These are phyloP conservation scores for Protonemura montana DNA, from an alignment of 2,888 invertebrate genomes.

Conservation along the genomic window DNA sequence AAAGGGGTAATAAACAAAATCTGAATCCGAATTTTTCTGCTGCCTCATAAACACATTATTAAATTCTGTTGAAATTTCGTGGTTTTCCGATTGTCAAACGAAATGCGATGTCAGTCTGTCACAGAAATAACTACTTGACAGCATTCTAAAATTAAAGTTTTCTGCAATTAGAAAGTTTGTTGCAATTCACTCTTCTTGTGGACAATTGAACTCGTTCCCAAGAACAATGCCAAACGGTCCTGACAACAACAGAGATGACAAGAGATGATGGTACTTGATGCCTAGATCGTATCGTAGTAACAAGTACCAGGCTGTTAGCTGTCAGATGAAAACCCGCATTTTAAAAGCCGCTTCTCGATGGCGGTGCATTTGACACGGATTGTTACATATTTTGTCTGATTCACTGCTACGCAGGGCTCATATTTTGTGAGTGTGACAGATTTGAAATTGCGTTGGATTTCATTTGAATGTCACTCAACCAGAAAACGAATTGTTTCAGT, in stretches of 20 bases:
- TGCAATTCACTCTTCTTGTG: background rate
- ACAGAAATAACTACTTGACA: background rate
- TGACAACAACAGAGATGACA: background rate
- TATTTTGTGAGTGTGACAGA: constrained; percentile 12
- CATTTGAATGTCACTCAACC: background rate
- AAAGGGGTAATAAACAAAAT: no score
- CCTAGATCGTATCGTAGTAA: background rate
- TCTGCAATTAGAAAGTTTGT: constrained; percentile 2
- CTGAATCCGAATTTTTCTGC: no score
- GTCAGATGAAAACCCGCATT: background rate
- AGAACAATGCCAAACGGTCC: background rate
- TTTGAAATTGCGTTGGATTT: background rate
- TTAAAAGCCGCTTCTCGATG: background rate
- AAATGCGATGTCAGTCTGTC: background rate
- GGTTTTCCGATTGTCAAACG: background rate
- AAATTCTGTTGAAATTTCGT: background rate
- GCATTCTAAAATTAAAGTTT: background rate
- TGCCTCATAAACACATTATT: no score
- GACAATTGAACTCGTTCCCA: background rate
- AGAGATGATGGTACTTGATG: background rate
- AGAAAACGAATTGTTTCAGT: background rate
- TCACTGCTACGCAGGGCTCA: background rate
- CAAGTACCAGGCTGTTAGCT: background rate
- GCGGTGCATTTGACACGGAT: constrained; percentile 7
- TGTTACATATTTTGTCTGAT: background rate